These are phyloP conservation scores for Brevimyrus niger DNA, from an alignment of 2,113 vertebrate species.

Conservation along the genomic window DNA sequence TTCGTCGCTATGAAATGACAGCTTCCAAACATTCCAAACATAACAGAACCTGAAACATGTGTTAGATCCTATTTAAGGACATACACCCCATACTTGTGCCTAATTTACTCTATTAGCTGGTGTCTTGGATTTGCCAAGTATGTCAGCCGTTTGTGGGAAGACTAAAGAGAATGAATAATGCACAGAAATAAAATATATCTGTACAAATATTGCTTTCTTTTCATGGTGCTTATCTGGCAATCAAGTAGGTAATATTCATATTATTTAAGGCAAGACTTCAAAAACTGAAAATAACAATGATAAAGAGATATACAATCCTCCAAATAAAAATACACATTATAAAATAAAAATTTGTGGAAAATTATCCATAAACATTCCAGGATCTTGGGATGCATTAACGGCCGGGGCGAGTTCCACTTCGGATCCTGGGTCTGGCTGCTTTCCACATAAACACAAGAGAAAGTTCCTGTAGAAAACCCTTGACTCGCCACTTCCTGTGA, in stretches of 20 bases:
- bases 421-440: constrained; percentile 10
- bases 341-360: not conserved
- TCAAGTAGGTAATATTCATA: not conserved
- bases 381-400: constrained; percentile 9
- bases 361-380: not conserved
- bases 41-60: not conserved
- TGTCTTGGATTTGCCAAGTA: not conserved
- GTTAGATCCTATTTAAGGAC: not conserved
- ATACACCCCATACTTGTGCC: not conserved
- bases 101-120: not conserved
- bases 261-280: not conserved
- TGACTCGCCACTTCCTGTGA: constrained; percentile 31
- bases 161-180: not conserved
- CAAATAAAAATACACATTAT: not conserved
- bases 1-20: not conserved
- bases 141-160: not conserved
- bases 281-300: not conserved
- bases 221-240: not conserved
- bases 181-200: not conserved
- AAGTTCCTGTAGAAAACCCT: constrained; percentile 32
- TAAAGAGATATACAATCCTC: not conserved
- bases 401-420: not conserved
- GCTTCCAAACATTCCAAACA: not conserved
- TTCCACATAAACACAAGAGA: constrained; percentile 38
- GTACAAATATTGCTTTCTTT: not conserved